phyloP scores from a whole-genome alignment of 2,888 invertebrate genomes.

The Eupithecia pulchellata region DNA sequence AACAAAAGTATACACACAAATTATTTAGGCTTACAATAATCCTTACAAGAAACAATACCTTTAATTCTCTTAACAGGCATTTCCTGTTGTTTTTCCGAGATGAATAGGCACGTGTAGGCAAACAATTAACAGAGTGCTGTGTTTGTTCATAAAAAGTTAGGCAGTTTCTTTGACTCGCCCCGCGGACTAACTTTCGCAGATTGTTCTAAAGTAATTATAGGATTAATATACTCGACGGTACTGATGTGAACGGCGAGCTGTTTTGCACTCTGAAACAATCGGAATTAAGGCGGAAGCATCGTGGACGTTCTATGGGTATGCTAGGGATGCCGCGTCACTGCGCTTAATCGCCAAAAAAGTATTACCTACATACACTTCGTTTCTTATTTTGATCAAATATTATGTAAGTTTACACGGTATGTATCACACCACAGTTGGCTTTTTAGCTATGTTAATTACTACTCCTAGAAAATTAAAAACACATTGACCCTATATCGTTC shows the following conservation, averaged over 20 bases:
- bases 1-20: not conserved
- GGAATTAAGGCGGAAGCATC: slow-evolving; percentile 61
- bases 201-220: slow-evolving; percentile 84
- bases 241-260: slow-evolving; percentile 61
- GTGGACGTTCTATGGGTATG: not conserved
- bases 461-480: not conserved
- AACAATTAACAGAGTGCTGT: slow-evolving; percentile 72
- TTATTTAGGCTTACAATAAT: not conserved
- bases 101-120: slow-evolving; percentile 56
- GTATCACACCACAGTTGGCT: too few relatives aligned
- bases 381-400: too few relatives aligned
- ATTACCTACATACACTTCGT: too few relatives aligned
- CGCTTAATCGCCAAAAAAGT: not conserved
- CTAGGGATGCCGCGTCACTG: not conserved
- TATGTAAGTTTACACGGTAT: too few relatives aligned
- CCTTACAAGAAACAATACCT: not conserved
- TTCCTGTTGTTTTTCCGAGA: slow-evolving; percentile 5
- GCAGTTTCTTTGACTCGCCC: slow-evolving; percentile 65
- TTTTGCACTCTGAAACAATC: slow-evolving; percentile 80
- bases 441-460: not conserved
- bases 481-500: not conserved
- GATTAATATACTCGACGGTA: slow-evolving; percentile 77
- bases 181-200: slow-evolving; percentile 71
- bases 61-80: not conserved
- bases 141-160: slow-evolving; percentile 75